Evolutionary conservation across 2,888 invertebrate species (phyloP).

Genomic region (Carabus problematicus): DNA sequence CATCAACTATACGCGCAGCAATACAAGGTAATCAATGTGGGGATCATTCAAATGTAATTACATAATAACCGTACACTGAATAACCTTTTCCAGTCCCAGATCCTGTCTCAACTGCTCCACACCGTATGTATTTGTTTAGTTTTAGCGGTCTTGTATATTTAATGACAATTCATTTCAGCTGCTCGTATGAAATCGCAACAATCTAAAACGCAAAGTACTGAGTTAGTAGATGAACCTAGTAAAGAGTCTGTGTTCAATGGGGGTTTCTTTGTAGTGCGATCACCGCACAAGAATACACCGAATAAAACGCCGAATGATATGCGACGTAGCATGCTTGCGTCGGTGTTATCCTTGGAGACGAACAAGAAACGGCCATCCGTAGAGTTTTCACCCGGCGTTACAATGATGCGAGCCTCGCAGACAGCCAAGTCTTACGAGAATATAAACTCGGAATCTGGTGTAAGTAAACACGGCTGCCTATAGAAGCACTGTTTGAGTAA

Average conservation of each 20-base stretch:
- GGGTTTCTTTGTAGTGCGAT: slow-evolving; percentile 25
- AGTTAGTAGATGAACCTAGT: background rate
- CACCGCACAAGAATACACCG: slow-evolving; percentile 22
- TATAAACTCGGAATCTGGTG: background rate
- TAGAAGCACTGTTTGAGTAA: no score
- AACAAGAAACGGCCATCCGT: background rate
- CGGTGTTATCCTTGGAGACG: background rate
- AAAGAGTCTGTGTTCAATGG: slow-evolving; percentile 23
- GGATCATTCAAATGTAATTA: no score
- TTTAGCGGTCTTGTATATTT: background rate
- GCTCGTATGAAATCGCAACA: slow-evolving; percentile 24
- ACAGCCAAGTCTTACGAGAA: slow-evolving; percentile 6
- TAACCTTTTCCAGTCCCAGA: background rate
- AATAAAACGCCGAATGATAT: slow-evolving; percentile 6
- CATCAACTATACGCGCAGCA: slow-evolving; percentile 50
- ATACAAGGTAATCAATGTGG: slow-evolving; percentile 51
- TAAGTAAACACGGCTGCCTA: background rate
- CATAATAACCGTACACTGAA: background rate
- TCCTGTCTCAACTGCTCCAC: background rate
- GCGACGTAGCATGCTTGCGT: slow-evolving; percentile 10
- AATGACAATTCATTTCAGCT: slow-evolving; percentile 14
- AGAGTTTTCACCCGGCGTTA: background rate
- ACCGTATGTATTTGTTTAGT: slow-evolving; percentile 7
- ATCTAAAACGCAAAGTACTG: background rate
- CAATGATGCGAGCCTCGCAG: background rate